phyloP scores from a whole-genome alignment of 2,797 vertebrate genomes.

The Poliocrania exsul region DNA sequence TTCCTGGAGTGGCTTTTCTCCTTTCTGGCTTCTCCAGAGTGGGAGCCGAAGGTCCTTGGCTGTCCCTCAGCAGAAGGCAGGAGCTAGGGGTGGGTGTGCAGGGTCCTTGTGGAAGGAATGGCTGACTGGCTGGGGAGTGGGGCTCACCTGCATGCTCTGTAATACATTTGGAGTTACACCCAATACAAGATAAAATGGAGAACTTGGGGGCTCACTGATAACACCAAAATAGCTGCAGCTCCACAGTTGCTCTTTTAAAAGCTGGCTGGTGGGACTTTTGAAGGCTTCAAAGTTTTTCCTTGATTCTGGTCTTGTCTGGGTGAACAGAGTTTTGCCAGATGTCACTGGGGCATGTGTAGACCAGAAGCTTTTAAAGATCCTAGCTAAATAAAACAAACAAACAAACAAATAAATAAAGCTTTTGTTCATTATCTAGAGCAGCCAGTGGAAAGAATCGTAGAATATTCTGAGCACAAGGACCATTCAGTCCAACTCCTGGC shows the following conservation, averaged over 20 bases:
- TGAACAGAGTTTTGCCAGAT: background rate
- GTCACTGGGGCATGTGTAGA: background rate
- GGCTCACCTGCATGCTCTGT: background rate
- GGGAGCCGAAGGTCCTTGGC: background rate
- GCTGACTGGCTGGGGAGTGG: background rate
- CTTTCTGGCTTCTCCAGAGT: background rate
- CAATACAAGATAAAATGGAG: background rate
- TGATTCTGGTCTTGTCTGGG: background rate
- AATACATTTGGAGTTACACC: background rate
- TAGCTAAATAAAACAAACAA: background rate
- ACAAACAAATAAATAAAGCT: background rate
- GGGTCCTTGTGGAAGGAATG: background rate
- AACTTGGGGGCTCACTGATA: background rate
- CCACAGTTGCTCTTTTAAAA: background rate
- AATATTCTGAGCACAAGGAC: background rate
- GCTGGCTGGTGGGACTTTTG: background rate
- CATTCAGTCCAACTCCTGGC: background rate
- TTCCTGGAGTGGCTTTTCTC: background rate
- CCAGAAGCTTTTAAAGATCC: background rate
- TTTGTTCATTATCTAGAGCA: background rate
- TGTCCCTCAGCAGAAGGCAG: background rate
- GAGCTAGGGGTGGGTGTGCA: background rate
- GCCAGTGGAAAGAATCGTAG: background rate
- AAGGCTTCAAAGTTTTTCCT: background rate
- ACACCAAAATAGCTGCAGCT: background rate